Percentiles rank a stretch among this genome's conserved stretches.
phyloP scores from a whole-genome alignment of 2,888 invertebrate genomes.

The Reticulitermes lucifugus region DNA sequence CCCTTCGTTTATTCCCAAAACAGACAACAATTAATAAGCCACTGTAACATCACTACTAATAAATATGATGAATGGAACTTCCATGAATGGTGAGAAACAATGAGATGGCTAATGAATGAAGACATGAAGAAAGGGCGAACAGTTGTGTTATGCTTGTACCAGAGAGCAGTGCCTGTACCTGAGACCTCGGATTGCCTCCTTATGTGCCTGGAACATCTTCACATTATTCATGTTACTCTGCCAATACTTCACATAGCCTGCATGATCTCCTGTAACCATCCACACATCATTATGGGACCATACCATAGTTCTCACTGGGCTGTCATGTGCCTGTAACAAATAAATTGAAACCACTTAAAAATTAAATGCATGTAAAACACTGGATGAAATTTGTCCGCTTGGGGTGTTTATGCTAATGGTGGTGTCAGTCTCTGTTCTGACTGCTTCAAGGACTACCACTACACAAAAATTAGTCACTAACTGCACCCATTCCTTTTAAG shows the following conservation, averaged over 20 bases:
- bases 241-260: constrained; percentile 99
- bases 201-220: constrained; percentile 99
- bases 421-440: no score
- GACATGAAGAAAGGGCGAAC: constrained; percentile 6
- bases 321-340: constrained; percentile 91
- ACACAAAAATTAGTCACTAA: no score
- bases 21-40: not conserved
- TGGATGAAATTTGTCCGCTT: no score
- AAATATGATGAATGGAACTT: constrained; percentile 1
- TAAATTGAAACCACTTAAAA: not conserved
- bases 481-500: no score
- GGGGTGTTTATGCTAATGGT: no score
- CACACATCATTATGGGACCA: constrained; percentile 99
- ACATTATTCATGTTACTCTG: constrained; percentile 99
- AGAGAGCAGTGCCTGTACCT: constrained; percentile 73
- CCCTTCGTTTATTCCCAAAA: constrained; percentile 5
- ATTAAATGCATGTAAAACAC: no score
- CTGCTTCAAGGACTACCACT: no score
- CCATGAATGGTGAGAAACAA: not conserved
- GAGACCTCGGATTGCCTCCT: constrained; percentile 99
- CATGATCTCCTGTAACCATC: constrained; percentile 99
- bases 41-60: not conserved
- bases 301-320: constrained; percentile 98
- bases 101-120: constrained; percentile 10
- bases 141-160: constrained; percentile 23